Base-by-base conservation (phyloP, 2,888 invertebrate species). In the Rugalucina vietnamica region DNA sequence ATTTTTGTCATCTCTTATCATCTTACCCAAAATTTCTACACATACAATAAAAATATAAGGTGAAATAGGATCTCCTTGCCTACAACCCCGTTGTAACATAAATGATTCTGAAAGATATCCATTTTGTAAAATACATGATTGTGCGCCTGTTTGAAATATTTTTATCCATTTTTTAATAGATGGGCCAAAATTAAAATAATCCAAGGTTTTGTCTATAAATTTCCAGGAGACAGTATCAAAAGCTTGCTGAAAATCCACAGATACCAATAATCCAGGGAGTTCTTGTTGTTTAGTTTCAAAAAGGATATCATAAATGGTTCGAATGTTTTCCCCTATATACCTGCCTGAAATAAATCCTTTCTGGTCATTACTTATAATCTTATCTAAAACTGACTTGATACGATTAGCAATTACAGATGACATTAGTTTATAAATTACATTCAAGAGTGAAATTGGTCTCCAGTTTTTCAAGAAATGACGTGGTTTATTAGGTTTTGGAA, bases 231-330 rank as follows among this genome's bases (percentile, higher is more conserved):
- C 39, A 57, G 80, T 81, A 36, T 81, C 79, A 65, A 82, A 76
- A 37, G 82, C 82, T 21, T 77, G 75, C 39, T 77, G 82, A 78
- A 86, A 86, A 76, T 85, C 76, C 69, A 82, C 34, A 12, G 74
- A 43, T 21, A 84, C 14, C 8, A 81, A 18, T 32, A 81, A 65
- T 29, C 72, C 79, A 21, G 79, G 81, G 1, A 82, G 34, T 12
- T 85, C 18, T 29, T 76, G 10, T 10, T 71, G 49, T 73, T 85
- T 75, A 50, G 82, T 79, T 21, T 79, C 69, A 21, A 39, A 10
- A 54, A 83, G 43, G 8, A 85, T 60, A 49, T 83, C 86, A 77
- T 81, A 81, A 50, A 81, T 57, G 18, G 50, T 21, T 49, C 84
- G 49, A 32, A 81, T 83, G 32, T 84, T 81, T 21, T 80, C 65